Conservation (phyloP, 2,113 vertebrate genomes). For the Poeciliopsis retropinna region DNA sequence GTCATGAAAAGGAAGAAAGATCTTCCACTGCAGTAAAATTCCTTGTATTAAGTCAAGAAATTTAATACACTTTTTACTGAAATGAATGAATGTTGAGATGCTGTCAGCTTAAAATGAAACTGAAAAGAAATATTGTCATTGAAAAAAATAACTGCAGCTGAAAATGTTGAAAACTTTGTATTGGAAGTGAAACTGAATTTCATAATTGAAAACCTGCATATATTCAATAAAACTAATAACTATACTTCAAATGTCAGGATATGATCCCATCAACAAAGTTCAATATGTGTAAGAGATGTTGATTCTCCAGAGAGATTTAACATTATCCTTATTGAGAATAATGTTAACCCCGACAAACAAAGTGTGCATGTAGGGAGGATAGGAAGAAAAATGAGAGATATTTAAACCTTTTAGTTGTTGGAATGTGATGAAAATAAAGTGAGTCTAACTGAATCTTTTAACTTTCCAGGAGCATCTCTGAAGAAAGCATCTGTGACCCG, state of each 20-base stretch:
- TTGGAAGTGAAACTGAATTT: no score
- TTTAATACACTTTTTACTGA: background rate
- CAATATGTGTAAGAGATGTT: no score
- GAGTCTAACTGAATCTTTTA: background rate
- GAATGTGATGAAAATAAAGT: background rate
- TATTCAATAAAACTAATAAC: no score
- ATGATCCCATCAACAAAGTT: no score
- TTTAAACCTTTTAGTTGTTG: background rate
- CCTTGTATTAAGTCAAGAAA: background rate
- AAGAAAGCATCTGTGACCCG: conserved; percentile 86
- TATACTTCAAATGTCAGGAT: no score
- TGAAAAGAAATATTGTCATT: no score
- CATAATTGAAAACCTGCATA: no score
- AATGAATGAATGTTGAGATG: no score
- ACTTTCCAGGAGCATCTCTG: conserved; percentile 81
- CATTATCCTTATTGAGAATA: background rate
- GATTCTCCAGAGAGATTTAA: no score
- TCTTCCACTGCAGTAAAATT: background rate
- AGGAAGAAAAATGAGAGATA: background rate
- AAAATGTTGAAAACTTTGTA: no score
- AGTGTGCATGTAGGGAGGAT: background rate
- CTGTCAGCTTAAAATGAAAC: no score
- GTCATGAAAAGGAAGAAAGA: background rate
- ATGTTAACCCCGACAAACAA: background rate
- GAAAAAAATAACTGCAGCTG: no score